phyloP scores from a whole-genome alignment of 2,113 vertebrate genomes.

The Odobenus rosmarus region DNA sequence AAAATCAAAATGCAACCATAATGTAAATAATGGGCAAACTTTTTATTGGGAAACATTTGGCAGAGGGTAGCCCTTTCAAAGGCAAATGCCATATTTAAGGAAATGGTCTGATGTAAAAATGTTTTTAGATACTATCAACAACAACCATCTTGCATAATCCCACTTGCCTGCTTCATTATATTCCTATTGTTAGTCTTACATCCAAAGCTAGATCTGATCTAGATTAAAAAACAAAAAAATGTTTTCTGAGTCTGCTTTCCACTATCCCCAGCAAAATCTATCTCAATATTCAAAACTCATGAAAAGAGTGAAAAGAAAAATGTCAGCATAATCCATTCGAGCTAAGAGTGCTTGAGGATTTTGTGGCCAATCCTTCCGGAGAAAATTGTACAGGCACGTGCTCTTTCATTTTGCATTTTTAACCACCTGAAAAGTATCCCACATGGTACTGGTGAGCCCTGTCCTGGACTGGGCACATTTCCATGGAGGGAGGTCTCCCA shows the following conservation, averaged over 20 bases:
- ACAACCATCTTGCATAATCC: constrained; percentile 63
- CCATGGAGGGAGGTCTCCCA: not conserved
- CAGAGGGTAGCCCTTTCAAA: constrained; percentile 32
- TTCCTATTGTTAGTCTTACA: constrained; percentile 41
- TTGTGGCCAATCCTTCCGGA: constrained; percentile 1
- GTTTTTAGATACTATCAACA: constrained; percentile 42
- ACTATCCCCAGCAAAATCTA: constrained; percentile 71
- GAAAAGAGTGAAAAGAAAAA: constrained; percentile 72
- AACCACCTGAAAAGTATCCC: constrained; percentile 47
- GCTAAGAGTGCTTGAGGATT: constrained; percentile 33
- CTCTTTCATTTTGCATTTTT: constrained; percentile 50
- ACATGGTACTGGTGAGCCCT: not conserved
- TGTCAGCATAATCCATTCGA: constrained; percentile 61
- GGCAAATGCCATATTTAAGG: constrained; percentile 43
- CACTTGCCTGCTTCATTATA: constrained; percentile 62
- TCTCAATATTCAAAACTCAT: constrained; percentile 74
- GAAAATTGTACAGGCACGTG: not conserved
- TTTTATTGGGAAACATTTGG: constrained; percentile 58
- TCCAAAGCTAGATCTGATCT: constrained; percentile 60
- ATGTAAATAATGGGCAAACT: constrained; percentile 40
- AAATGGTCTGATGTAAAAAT: constrained; percentile 60
- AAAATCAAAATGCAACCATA: constrained; percentile 60
- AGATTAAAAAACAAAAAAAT: constrained; percentile 7
- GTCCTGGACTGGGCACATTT: constrained; percentile 24
- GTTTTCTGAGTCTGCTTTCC: constrained; percentile 70